These are phyloP conservation scores for Metridium senile DNA, from an alignment of 92 coral and sea anemone genomes.

Conservation along the genomic window DNA sequence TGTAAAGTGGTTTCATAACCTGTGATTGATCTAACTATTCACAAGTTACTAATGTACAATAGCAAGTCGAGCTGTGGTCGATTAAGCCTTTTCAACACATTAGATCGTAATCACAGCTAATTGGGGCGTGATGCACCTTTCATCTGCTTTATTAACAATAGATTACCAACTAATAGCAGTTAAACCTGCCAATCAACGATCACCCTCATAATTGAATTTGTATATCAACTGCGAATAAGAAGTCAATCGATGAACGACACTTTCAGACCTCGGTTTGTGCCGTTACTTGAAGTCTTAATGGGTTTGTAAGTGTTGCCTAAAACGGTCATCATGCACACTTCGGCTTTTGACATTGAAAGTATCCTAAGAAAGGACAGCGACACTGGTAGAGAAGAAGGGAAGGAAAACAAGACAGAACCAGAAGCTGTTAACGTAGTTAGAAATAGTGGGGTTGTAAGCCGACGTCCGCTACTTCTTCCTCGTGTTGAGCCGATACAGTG, in stretches of 20 bases:
- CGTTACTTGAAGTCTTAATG: not conserved
- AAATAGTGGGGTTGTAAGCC: slow-evolving; percentile 30
- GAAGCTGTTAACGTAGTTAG: slow-evolving; percentile 10
- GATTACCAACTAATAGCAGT: slow-evolving; percentile 89
- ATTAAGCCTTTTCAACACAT: slow-evolving; percentile 89
- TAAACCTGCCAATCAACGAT: slow-evolving; percentile 74
- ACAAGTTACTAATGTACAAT: slow-evolving; percentile 64
- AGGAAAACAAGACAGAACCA: slow-evolving; percentile 34
- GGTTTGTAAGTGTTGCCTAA: not conserved
- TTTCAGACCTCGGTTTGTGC: slow-evolving; percentile 16
- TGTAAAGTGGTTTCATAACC: slow-evolving; percentile 62
- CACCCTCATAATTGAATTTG: slow-evolving; percentile 78
- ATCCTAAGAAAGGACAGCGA: slow-evolving; percentile 61
- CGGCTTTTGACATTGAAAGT: slow-evolving; percentile 72
- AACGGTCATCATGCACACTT: slow-evolving; percentile 50
- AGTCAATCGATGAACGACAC: slow-evolving; percentile 39
- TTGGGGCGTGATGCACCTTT: slow-evolving; percentile 88
- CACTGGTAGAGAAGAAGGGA: slow-evolving; percentile 15
- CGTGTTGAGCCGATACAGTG: slow-evolving; percentile 68
- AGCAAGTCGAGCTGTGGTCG: slow-evolving; percentile 69
- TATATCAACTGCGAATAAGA: slow-evolving; percentile 81
- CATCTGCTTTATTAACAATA: slow-evolving; percentile 95
- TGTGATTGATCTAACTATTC: slow-evolving; percentile 70
- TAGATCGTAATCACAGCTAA: slow-evolving; percentile 91
- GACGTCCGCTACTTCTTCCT: slow-evolving; percentile 80